Base-by-base conservation (phyloP, 2,888 invertebrate genomes). In the Athalia circularis region DNA sequence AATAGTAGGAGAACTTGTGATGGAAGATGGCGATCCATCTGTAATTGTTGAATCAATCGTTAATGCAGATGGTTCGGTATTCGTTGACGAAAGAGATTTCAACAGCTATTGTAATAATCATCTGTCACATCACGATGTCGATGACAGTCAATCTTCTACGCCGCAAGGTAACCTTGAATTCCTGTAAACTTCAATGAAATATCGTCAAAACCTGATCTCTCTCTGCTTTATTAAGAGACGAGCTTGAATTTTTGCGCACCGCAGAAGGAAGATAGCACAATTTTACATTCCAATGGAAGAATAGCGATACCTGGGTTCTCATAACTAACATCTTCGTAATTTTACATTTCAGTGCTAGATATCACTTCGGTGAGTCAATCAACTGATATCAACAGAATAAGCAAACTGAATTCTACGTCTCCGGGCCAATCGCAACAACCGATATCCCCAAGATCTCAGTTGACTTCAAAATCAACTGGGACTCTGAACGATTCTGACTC, bases 1-100 rank as follows among this genome's bases (percentile, higher is more conserved):
- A 82, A 88, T 89, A 72, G 89, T 89, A 0, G 86, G 88, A 3
- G 89, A 89, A 79, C 79, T 89, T n/a, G 88, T 88, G 11, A 88
- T 89, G 87, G 87, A 89, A 80, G 87, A 87, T 68, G 86, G 86
- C 0, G 89, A 89, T 82, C 89, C 89, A 5, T 89, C 89, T 4
- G 89, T 89, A 11, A 89, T 89, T 68, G 88, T 89, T 5, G 89
- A 89, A 78, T 88, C 89, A 4, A 88, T 89, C 13, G 89, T 87
- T 3, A 88, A 89, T 52, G 84, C 88, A 3, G 89, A 89, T 79
- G 87, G 88, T 64, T 88, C 88, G 1, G 88, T 89, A 67, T 89
- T 88, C 54, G 89, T 88, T 4, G 88, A 89, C 9, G 88, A 89
- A 54, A 85, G 87, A 65, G 88, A 88, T 65, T 88, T 89, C 65